Percentiles rank a stretch among this genome's conserved stretches.
Evolutionary conservation across 1,140 invertebrate genomes (phyloP).

Genomic region (Popillia japonica): DNA sequence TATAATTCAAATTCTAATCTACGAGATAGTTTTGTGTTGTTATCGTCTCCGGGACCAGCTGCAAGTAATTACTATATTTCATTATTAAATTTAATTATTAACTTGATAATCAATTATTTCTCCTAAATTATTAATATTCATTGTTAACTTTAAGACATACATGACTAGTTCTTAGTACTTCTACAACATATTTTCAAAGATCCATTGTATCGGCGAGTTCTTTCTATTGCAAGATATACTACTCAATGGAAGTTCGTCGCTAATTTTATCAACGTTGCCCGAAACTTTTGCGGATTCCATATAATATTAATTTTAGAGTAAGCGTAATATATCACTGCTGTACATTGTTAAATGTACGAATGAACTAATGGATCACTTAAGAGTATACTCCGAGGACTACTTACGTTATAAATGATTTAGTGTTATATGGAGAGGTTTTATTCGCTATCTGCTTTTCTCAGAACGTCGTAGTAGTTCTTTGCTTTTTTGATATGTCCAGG

Average conservation of each 20-base stretch:
- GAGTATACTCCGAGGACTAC: slow-evolving; percentile 8
- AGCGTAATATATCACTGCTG: slow-evolving; percentile 26
- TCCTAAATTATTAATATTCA: too few species aligned
- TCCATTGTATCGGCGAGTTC: not conserved
- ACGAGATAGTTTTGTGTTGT: too few species aligned
- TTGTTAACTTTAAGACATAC: not conserved
- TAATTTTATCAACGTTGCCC: slow-evolving; percentile 7
- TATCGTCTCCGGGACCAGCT: too few species aligned
- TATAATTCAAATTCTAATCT: too few species aligned
- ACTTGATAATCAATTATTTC: too few species aligned
- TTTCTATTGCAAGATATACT: not conserved
- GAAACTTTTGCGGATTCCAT: not conserved
- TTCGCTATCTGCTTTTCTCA: not conserved
- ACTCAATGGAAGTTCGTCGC: not conserved
- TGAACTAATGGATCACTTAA: slow-evolving; percentile 29
- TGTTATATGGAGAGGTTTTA: not conserved
- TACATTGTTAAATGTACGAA: slow-evolving; percentile 29
- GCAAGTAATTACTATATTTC: too few species aligned
- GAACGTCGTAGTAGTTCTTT: not conserved
- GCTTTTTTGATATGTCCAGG: not conserved
- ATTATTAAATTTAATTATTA: too few species aligned
- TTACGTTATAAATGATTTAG: slow-evolving; percentile 32
- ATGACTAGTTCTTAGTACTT: not conserved
- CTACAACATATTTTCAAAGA: not conserved
- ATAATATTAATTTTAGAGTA: slow-evolving; percentile 27